These are phyloP conservation scores for Geotrypetes seraphini DNA, from an alignment of 2,797 vertebrate species.

Conservation along the genomic window DNA sequence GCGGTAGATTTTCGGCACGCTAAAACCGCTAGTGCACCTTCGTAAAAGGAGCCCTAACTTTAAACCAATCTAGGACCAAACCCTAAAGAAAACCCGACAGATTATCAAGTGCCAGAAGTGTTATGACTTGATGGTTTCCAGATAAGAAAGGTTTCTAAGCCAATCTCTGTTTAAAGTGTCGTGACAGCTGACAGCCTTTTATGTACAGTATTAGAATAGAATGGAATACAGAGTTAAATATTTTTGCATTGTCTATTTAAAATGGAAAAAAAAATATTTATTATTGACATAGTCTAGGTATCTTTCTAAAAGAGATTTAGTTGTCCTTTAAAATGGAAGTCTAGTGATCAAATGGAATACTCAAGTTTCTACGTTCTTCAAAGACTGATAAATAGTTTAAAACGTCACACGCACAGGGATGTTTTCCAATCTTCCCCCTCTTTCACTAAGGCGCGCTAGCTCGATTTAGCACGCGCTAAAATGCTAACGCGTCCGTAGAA, in stretches of 20 bases:
- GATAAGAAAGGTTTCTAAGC: constrained; percentile 2
- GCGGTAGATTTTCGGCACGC: too few relatives aligned
- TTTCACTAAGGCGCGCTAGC: too few relatives aligned
- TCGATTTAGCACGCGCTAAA: too few relatives aligned
- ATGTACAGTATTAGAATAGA: constrained; percentile 61
- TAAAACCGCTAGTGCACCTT: too few relatives aligned
- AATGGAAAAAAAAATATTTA: constrained; percentile 24
- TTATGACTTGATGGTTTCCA: constrained; percentile 33
- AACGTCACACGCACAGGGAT: constrained; percentile 14
- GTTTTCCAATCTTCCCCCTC: constrained; percentile 40
- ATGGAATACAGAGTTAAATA: constrained; percentile 48
- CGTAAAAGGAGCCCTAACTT: too few relatives aligned
- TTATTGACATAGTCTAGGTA: constrained; percentile 27
- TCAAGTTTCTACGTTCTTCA: constrained; percentile 13
- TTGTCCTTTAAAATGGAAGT: constrained; percentile 38
- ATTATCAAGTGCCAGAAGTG: constrained; percentile 50
- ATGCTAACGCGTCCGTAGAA: too few relatives aligned
- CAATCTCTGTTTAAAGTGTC: constrained; percentile 47
- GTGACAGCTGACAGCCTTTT: constrained; percentile 54
- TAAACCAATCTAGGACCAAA: too few relatives aligned
- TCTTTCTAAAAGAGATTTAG: constrained; percentile 36
- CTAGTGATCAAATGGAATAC: constrained; percentile 20
- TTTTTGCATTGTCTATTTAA: constrained; percentile 58
- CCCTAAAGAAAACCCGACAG: constrained; percentile 31
- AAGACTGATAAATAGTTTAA: constrained; percentile 26